Base-by-base conservation (phyloP, 2,113 vertebrate genomes). In the Cephalopholis sonnerati region DNA sequence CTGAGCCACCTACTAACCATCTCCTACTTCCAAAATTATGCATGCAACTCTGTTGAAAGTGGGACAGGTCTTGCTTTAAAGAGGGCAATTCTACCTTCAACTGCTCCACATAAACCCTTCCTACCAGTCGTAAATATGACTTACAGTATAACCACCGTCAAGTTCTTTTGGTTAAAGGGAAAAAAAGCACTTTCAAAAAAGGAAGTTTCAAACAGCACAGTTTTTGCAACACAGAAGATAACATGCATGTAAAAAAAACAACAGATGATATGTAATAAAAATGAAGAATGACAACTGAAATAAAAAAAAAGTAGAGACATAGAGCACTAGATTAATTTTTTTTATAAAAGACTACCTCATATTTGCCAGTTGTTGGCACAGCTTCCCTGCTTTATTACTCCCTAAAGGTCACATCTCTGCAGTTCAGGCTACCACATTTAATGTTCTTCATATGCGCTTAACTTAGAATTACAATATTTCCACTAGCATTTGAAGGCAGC, bases 21-120 rank as follows among this genome's bases (percentile, higher is more conserved):
- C 79, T 85, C 68, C 71, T 69, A 44, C 71, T 82, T 75, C 46
- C 55, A 75, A 81, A 85, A 83, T 83, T 73, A 80, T 85, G 51
- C 77, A 74, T 41, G 46, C 61, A 62, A 58, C 74, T 62, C 61
- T 57, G 58, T 16, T 63, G 70, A 73, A 84, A 79, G 71, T 87
- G 79, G 74, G 80, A 68, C 84, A 83, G 55, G 72, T 83, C 78
- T 51, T 58, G 63, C 81, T 87, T 87, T 86, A 81, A 82, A 55
- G 58, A 84, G 64, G 74, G 18, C 53, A 75, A 67, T 81, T 68
- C 72, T 71, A 79, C 53, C 84, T 83, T 75, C 39, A 81, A 50
- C 41, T 87, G 83, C 77, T 77, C 68, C 63, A 57, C 63, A 81
- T 83, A 90, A 90, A 86, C 44, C n/a, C 24, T 65, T 75, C 51